These are phyloP conservation scores for Chironomus striatipennis DNA, from an alignment of 1,140 invertebrate species.

Conservation along the genomic window DNA sequence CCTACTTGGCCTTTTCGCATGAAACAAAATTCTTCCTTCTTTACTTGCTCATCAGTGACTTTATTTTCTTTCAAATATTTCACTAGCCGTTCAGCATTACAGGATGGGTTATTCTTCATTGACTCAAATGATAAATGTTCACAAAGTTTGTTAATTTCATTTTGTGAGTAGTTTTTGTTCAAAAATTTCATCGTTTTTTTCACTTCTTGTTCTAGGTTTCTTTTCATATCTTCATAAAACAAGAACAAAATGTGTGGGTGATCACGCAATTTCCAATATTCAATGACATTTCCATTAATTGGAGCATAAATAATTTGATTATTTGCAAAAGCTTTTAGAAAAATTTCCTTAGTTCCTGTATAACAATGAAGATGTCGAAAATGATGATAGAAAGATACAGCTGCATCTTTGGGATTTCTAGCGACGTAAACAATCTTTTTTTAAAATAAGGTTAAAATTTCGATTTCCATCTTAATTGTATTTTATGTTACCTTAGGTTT, in stretches of 20 bases:
- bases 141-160: constrained; percentile 51
- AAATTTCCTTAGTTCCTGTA: constrained; percentile 61
- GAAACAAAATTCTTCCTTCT: background rate
- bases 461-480: too few species aligned
- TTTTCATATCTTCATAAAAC: constrained; percentile 73
- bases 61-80: background rate
- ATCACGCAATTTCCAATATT: constrained; percentile 55
- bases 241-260: constrained; percentile 65
- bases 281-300: constrained; percentile 55
- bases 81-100: background rate
- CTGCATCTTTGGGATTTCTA: constrained; percentile 83
- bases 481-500: constrained; percentile 50
- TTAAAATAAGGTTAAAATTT: too few species aligned
- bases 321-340: constrained; percentile 60
- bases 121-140: constrained; percentile 63
- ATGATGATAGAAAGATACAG: constrained; percentile 78
- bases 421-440: constrained; percentile 81
- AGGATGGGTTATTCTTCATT: constrained; percentile 58
- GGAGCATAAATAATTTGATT: constrained; percentile 53
- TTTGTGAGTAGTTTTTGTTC: constrained; percentile 52
- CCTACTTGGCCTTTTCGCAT: constrained; percentile 58
- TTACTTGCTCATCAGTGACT: too few species aligned
- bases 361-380: constrained; percentile 53
- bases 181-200: constrained; percentile 60
- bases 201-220: constrained; percentile 51